Percentiles rank a stretch among this genome's conserved stretches.
These are phyloP conservation scores for Caligus rogercresseyi DNA, from an alignment of 1,140 invertebrate genomes.

Conservation along the genomic window DNA sequence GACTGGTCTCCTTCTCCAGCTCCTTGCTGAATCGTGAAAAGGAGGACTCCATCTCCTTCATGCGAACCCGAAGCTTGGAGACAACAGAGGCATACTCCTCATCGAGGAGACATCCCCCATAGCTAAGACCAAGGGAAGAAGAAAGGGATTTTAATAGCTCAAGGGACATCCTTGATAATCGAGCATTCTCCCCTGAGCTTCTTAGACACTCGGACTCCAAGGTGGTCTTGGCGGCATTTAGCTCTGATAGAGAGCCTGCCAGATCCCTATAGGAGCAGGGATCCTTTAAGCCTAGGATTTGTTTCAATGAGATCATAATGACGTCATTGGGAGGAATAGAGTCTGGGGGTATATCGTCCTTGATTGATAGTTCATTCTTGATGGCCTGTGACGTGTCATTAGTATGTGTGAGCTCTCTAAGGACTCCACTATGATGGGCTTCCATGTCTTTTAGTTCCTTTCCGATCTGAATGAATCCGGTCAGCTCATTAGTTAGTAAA, in stretches of 20 bases:
- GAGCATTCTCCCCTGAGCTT: background rate
- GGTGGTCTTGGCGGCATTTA: background rate
- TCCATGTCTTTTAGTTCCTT: background rate
- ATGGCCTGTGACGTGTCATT: background rate
- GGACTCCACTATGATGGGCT: background rate
- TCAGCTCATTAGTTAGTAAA: background rate
- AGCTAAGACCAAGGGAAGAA: background rate
- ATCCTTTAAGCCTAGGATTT: background rate
- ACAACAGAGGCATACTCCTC: background rate
- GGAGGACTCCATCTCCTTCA: background rate
- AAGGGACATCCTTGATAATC: background rate
- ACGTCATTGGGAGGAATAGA: background rate
- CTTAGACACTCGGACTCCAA: background rate
- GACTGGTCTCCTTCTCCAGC: background rate
- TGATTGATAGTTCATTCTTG: background rate
- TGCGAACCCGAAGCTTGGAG: background rate
- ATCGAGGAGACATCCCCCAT: background rate
- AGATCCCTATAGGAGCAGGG: background rate
- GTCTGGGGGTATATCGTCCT: no score
- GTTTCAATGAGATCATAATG: background rate
- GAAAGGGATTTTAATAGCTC: background rate
- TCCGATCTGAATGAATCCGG: background rate
- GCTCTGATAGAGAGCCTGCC: background rate
- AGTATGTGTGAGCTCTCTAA: background rate
- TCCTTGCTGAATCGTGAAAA: background rate